Evolutionary conservation across 2,888 invertebrate genomes (phyloP), one percentile per base, ranked within the genome.

Genomic region (Lamproptera curius): DNA sequence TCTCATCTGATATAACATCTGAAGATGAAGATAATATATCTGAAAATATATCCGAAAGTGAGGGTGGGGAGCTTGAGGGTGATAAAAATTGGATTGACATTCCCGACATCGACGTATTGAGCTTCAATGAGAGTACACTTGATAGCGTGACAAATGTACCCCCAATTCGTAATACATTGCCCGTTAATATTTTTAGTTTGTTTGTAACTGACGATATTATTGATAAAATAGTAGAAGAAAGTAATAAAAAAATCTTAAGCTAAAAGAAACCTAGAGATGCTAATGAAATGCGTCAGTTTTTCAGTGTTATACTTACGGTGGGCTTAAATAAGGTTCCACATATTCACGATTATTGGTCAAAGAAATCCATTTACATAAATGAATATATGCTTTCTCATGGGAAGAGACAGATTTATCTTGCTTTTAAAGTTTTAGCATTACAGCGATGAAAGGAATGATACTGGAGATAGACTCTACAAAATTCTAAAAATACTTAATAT

Each of bases 361-460:
- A 28, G 5, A 39, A 39, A 28, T 1, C 2, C 2, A 15, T 26
- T 8, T 53, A 54, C 17, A 39, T 51, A 53, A 56, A 54, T 38
- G 51, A 56, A 47, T 53, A 44, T 56, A 9, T 8, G 10, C 38
- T 53, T 46, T 15, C 39, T 40, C 16, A 54, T 54, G 42, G 37
- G 39, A 13, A 51, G 54, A 46, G 54, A 56, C 14, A 28, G 53
- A 40, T 56, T 53, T 53, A 46, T 56, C 17, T 9, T 54, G 3
- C 39, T 56, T 35, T 26, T 53, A 1, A 56, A 56, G 48, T 56
- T 26, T 42, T 56, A 54, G 54, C 56, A 56, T 45, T 37, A 53
- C 35, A 52, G 48, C 47, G 40, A 52, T 31, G 45, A 15, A 14
- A 28, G 0, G 10, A 39, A 26, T 15, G 9, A 26, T 26, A 15